Evolutionary conservation across 2,113 vertebrate genomes (phyloP).

Genomic region (Amphiprion ocellaris): DNA sequence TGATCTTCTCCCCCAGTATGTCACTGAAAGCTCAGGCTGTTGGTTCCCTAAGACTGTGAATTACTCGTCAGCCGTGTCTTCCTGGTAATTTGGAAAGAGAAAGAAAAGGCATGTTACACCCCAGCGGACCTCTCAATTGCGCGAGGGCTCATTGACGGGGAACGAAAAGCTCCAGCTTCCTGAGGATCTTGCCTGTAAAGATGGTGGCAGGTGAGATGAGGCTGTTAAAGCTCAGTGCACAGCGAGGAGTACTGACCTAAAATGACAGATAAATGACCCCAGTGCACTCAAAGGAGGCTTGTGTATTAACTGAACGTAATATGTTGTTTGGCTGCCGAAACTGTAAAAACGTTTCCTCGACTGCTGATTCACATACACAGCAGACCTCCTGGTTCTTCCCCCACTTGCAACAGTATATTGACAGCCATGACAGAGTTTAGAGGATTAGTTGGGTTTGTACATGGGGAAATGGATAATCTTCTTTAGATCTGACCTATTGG

Average conservation of each 20-base stretch:
- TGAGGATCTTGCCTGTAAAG: conserved; percentile 18
- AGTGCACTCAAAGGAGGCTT: conserved; percentile 25
- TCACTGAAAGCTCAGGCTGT: conserved; percentile 20
- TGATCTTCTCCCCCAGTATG: neutral
- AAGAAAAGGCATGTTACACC: conserved; percentile 44
- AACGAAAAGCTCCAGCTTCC: conserved; percentile 59
- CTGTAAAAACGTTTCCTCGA: conserved; percentile 13
- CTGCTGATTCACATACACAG: conserved; percentile 1
- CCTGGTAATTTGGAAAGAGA: conserved; percentile 62
- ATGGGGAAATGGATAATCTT: conserved; percentile 73
- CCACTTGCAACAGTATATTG: conserved; percentile 37
- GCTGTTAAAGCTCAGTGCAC: conserved; percentile 12
- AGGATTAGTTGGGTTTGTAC: conserved; percentile 71
- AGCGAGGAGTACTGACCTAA: conserved; percentile 29
- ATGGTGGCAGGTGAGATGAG: conserved; percentile 22
- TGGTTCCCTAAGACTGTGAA: conserved; percentile 41
- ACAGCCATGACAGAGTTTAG: conserved; percentile 61
- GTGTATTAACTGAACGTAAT: conserved; percentile 13
- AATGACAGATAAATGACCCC: conserved; percentile 34
- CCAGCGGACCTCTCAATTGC: conserved; percentile 55
- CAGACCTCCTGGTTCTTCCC: conserved; percentile 14
- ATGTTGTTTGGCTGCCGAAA: neutral
- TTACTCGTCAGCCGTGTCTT: conserved; percentile 55
- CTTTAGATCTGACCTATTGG: conserved; percentile 73
- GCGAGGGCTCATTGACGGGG: conserved; percentile 48